Evolutionary conservation across 2,888 invertebrate genomes (phyloP).

Genomic region (Rhagonycha lutea): DNA sequence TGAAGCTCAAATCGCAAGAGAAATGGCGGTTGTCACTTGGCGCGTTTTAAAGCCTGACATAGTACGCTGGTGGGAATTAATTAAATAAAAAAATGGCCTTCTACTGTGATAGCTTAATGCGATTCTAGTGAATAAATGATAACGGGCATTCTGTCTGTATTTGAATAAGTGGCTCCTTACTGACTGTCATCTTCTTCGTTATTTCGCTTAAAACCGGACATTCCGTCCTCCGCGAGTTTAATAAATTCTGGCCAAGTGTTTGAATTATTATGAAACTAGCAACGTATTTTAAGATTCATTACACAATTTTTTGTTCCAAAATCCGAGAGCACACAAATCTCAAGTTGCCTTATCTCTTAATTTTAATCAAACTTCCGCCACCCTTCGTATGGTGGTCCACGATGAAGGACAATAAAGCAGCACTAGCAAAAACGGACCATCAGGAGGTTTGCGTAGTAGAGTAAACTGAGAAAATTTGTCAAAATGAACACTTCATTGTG

Average conservation of each 20-base stretch:
- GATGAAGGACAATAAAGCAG: background rate
- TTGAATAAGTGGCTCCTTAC: conserved; percentile 41
- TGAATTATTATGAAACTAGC: background rate
- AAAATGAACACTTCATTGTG: conserved; percentile 1
- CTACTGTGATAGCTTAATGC: conserved; percentile 51
- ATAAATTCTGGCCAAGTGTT: background rate
- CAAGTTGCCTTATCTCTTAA: background rate
- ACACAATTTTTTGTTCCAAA: background rate
- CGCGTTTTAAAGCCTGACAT: conserved; percentile 54
- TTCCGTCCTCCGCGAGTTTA: background rate
- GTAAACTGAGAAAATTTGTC: background rate
- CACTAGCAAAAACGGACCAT: background rate
- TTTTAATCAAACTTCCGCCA: background rate
- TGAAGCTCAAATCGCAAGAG: conserved; percentile 46
- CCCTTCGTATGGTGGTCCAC: background rate
- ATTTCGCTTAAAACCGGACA: background rate
- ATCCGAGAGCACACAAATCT: background rate
- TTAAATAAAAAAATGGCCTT: conserved; percentile 52
- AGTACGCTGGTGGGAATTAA: conserved; percentile 54
- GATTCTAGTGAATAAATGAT: conserved; percentile 51
- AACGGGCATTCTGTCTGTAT: conserved; percentile 45
- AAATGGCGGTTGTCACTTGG: conserved; percentile 52
- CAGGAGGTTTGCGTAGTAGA: background rate
- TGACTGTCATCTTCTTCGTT: conserved; percentile 17
- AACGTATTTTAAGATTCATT: background rate